Conservation (phyloP, 2,888 invertebrate species). For the Heliconius ismenius region DNA sequence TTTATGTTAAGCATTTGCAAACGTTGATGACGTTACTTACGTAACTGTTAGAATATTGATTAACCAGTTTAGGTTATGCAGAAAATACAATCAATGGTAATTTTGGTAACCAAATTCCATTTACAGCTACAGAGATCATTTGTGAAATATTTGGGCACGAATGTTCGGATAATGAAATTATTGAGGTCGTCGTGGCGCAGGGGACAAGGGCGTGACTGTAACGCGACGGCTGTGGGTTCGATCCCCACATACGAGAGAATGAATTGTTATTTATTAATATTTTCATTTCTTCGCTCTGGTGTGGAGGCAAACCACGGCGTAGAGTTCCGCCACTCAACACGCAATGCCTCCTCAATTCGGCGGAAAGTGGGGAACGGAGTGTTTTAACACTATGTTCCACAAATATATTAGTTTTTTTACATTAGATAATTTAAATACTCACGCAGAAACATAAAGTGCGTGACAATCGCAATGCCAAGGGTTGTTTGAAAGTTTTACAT, state of each 20-base stretch:
- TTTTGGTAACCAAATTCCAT: not conserved
- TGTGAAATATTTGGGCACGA: constrained; percentile 9
- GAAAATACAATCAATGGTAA: constrained; percentile 1
- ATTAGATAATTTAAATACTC: constrained; percentile 55
- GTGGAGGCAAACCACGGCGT: too few relatives aligned
- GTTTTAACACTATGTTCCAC: not conserved
- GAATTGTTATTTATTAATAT: too few relatives aligned
- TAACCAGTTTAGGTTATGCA: not conserved
- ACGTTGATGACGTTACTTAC: not conserved
- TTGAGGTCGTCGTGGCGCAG: too few relatives aligned
- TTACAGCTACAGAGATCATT: not conserved
- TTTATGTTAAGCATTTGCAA: not conserved
- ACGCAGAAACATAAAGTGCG: constrained; percentile 87
- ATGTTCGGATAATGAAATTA: not conserved
- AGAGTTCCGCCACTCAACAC: too few relatives aligned
- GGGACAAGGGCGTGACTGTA: too few relatives aligned
- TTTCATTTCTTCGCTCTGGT: too few relatives aligned
- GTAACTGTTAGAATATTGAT: not conserved
- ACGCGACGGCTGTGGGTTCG: too few relatives aligned
- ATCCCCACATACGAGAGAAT: too few relatives aligned
- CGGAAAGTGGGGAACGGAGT: too few relatives aligned
- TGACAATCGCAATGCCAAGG: constrained; percentile 92
- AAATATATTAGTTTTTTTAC: not conserved
- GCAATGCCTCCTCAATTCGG: too few relatives aligned
- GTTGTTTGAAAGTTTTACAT: constrained; percentile 87